phyloP scores from a whole-genome alignment of 2,113 vertebrate genomes.

The Leptocoma aspasia region DNA sequence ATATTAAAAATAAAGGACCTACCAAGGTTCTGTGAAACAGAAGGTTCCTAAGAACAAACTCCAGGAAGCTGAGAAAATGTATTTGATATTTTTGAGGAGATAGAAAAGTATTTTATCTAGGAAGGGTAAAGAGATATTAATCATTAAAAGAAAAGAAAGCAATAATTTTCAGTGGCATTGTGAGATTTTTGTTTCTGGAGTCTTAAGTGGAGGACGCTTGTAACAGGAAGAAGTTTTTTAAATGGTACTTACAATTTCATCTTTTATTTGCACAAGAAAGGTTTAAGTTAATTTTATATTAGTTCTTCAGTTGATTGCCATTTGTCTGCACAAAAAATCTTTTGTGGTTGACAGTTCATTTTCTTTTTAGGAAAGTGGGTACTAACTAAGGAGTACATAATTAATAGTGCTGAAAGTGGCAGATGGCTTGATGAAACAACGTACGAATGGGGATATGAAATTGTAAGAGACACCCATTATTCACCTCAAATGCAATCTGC shows the following conservation, averaged over 20 bases:
- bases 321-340: conserved; percentile 62
- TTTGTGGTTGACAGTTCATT: conserved; percentile 69
- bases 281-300: conserved; percentile 55
- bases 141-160: not conserved
- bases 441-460: conserved; percentile 87
- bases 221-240: conserved; percentile 6
- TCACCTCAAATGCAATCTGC: conserved; percentile 80
- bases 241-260: not conserved
- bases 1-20: not conserved
- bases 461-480: conserved; percentile 75
- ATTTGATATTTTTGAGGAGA: not conserved
- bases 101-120: not conserved
- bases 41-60: not conserved
- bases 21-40: not conserved
- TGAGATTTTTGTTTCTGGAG: not conserved
- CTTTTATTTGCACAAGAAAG: conserved; percentile 40
- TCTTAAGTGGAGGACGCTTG: not conserved
- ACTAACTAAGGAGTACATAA: conserved; percentile 88
- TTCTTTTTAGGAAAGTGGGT: conserved; percentile 92
- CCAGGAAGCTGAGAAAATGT: not conserved
- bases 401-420: conserved; percentile 86
- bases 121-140: not conserved
- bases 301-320: conserved; percentile 64
- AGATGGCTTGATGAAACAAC: conserved; percentile 89
- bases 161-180: conserved; percentile 3